Evolutionary conservation across 2,797 vertebrate species (phyloP).

Genomic region (Lacerta agilis): DNA sequence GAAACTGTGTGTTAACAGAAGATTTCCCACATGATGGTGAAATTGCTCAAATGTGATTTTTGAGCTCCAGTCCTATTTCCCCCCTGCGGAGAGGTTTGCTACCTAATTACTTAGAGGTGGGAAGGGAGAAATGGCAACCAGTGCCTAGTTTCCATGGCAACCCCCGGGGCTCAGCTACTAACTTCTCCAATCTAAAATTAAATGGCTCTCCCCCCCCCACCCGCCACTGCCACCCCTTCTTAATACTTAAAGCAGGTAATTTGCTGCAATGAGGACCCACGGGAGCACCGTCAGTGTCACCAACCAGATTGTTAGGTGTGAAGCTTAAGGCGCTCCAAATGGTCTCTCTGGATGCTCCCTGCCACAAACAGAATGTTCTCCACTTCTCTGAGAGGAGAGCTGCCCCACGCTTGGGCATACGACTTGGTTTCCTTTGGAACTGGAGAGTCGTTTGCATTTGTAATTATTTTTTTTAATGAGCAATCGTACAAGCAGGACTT

Average conservation of each 20-base stretch:
- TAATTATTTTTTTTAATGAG: not conserved
- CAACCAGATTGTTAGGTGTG: not conserved
- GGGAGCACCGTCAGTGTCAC: not conserved
- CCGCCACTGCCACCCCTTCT: not conserved
- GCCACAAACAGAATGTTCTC: not conserved
- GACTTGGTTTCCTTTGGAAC: not conserved
- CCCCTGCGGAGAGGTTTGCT: constrained; percentile 22
- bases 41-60: constrained; percentile 21
- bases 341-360: not conserved
- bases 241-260: not conserved
- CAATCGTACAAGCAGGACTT: too few species aligned
- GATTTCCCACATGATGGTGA: not conserved
- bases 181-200: constrained; percentile 31
- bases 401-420: not conserved
- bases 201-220: constrained; percentile 27
- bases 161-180: constrained; percentile 49
- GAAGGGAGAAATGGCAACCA: constrained; percentile 39
- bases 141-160: constrained; percentile 70
- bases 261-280: not conserved
- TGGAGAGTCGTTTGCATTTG: not conserved
- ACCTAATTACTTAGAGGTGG: not conserved
- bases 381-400: not conserved
- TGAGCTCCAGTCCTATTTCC: not conserved
- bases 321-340: not conserved
- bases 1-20: not conserved